Conservation (phyloP, 2,797 vertebrate genomes). For the Rhyacichthys aspro region DNA sequence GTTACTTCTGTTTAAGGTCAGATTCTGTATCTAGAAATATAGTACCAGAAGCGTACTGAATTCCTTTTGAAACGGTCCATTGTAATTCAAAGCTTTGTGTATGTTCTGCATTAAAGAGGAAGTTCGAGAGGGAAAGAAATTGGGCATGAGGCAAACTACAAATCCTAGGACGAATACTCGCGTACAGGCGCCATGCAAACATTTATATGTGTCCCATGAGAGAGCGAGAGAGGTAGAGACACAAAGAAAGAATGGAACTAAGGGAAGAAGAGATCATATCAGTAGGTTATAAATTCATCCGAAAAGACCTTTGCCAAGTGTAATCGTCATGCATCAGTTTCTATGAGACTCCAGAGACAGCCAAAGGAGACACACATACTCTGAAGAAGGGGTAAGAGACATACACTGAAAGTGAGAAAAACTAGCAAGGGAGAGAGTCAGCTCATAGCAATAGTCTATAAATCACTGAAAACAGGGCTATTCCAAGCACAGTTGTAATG, state of each 20-base stretch:
- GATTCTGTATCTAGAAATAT: not conserved
- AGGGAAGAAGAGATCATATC: conserved; percentile 47
- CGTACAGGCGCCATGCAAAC: conserved; percentile 25
- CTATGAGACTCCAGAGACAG: conserved; percentile 53
- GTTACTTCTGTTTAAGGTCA: conserved; percentile 9
- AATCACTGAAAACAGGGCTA: conserved; percentile 47
- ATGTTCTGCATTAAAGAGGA: conserved; percentile 8
- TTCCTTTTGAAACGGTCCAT: conserved; percentile 13
- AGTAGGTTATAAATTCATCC: conserved; percentile 51
- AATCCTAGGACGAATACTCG: conserved; percentile 29
- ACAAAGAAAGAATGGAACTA: conserved; percentile 7
- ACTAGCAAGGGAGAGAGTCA: conserved; percentile 30
- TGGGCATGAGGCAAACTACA: conserved; percentile 9
- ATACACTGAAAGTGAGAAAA: conserved; percentile 16
- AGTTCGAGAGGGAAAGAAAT: not conserved
- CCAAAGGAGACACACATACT: conserved; percentile 1
- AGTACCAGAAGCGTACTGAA: conserved; percentile 4
- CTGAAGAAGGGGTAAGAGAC: conserved; percentile 27
- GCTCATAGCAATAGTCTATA: conserved; percentile 29
- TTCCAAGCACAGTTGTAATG: conserved; percentile 37
- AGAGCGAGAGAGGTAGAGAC: conserved; percentile 21
- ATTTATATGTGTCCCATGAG: conserved; percentile 35
- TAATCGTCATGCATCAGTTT: conserved; percentile 52
- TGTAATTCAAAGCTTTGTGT: conserved; percentile 9
- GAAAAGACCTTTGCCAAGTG: conserved; percentile 46